Evolutionary conservation across 2,888 invertebrate genomes (phyloP).

Genomic region (Ochropleura leucogaster): DNA sequence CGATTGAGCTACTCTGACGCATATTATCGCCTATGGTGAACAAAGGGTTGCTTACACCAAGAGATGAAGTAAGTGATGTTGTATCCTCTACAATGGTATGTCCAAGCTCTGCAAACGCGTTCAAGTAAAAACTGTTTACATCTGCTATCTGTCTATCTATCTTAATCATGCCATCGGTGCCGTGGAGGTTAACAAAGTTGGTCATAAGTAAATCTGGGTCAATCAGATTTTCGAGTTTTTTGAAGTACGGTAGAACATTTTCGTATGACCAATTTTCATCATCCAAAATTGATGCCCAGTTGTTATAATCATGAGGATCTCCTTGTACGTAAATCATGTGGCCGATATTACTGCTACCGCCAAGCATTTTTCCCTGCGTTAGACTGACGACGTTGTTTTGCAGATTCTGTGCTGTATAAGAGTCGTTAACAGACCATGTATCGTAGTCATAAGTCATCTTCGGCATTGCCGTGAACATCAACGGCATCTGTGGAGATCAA

Average conservation of each 20-base stretch:
- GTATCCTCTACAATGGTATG: slow-evolving; percentile 33
- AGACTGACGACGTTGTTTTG: slow-evolving; percentile 43
- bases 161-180: slow-evolving; percentile 44
- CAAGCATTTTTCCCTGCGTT: slow-evolving; percentile 74
- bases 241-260: slow-evolving; percentile 68
- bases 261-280: slow-evolving; percentile 69
- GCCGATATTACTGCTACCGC: slow-evolving; percentile 72
- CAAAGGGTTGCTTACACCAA: slow-evolving; percentile 35
- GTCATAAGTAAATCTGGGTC: slow-evolving; percentile 58
- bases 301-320: slow-evolving; percentile 65
- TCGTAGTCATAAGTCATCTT: slow-evolving; percentile 67
- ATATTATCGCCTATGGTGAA: slow-evolving; percentile 17
- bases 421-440: slow-evolving; percentile 65
- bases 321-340: slow-evolving; percentile 70
- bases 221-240: slow-evolving; percentile 69
- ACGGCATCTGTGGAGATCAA: slow-evolving; percentile 65
- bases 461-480: slow-evolving; percentile 65
- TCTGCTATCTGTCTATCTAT: slow-evolving; percentile 26
- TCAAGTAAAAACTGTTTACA: background rate
- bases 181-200: slow-evolving; percentile 28
- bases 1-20: slow-evolving; percentile 45
- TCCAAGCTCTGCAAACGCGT: slow-evolving; percentile 35
- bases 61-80: slow-evolving; percentile 30
- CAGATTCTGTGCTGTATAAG: slow-evolving; percentile 62
- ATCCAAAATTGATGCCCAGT: slow-evolving; percentile 65